These are phyloP conservation scores for Rhyacichthys aspro DNA, from an alignment of 2,797 vertebrate genomes.

Conservation along the genomic window DNA sequence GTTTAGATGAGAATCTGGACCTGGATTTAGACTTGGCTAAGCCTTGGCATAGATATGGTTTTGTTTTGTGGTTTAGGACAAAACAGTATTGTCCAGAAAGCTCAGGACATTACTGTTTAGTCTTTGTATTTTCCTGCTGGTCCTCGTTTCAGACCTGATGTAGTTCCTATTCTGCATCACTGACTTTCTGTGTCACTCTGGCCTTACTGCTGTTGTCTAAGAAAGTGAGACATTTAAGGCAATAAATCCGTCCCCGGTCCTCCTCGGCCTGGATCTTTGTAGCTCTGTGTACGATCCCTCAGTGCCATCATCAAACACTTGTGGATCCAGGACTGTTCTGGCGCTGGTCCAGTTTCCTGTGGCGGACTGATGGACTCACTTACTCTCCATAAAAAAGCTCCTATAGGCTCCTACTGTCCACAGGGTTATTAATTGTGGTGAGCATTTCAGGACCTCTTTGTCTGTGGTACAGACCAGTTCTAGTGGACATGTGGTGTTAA, in stretches of 20 bases:
- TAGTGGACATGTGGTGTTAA: neutral
- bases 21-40: too few relatives aligned
- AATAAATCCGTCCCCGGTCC: too few relatives aligned
- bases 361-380: neutral
- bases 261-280: neutral
- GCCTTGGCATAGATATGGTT: too few relatives aligned
- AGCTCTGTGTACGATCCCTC: neutral
- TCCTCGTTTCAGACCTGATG: neutral
- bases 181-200: too few relatives aligned
- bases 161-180: neutral
- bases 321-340: conserved; percentile 35
- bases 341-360: conserved; percentile 7
- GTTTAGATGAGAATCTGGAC: too few relatives aligned
- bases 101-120: too few relatives aligned
- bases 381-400: neutral
- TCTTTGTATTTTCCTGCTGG: too few relatives aligned
- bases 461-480: neutral
- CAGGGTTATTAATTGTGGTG: neutral
- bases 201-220: neutral
- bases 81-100: too few relatives aligned
- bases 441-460: neutral
- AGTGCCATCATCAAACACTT: conserved; percentile 28
- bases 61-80: too few relatives aligned
- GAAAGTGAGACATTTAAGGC: neutral
- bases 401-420: conserved; percentile 1